Base-by-base conservation (phyloP, 2,113 vertebrate species). In the Antennarius striatus region DNA sequence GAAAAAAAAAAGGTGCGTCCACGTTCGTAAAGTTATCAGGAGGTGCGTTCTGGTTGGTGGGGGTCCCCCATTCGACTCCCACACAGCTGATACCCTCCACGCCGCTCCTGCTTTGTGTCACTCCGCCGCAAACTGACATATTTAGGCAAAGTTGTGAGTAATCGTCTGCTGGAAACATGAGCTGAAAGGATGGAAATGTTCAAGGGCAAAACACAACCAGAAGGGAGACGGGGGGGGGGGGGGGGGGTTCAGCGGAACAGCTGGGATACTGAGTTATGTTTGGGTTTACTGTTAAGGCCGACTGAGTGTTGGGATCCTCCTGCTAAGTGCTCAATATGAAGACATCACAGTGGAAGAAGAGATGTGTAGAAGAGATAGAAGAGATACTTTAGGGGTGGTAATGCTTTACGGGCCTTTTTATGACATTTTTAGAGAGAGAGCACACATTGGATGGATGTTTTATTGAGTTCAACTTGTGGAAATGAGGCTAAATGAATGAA, bases 71-170 rank as follows among this genome's bases (percentile, higher is more conserved):
- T 68, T 42, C 8, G 56, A 73, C 76, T 87, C 79, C 83, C 72
- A 71, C 63, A 59, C 8, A 11, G 43, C 61, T 29, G 56, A 29
- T 56, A 50, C 60, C 48, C 47, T 32, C 45, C 50, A 50, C 30
- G 10, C 36, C 17, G 68, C 42, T 8, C 70, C 84, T 91, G 89
- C 76, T 87, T 84, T 66, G 65, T 68, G 73, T 91, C 86, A 75
- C 69, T 56, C 55, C 69, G 59, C 59, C 61, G 55, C 74, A 56
- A 42, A n/a, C 68, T 73, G 87, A 83, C 83, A 87, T 90, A 91
- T 88, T 90, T 89, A 80, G 70, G 70, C 63, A 84, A 84, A 70
- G 79, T 58, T 12, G 7, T 82, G 88, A 88, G 66, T 39, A 71
- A 88, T 85, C 17, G 70, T 54, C 60, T 49, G 67, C 43, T 49